phyloP scores from a whole-genome alignment of 2,888 invertebrate genomes.

The Xestia xanthographa region DNA sequence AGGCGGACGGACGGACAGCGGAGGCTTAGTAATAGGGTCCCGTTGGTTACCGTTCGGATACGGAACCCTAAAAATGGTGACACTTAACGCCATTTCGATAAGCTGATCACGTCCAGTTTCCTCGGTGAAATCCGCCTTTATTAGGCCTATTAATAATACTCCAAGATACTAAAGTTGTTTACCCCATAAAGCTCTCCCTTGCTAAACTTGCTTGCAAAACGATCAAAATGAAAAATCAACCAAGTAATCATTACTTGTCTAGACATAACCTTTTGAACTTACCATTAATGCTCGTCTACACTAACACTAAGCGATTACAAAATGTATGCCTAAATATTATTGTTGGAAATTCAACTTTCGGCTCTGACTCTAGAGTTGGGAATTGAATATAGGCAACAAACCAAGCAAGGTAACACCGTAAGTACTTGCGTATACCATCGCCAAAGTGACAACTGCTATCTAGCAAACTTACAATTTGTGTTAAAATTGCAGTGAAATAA shows the following conservation, averaged over 20 bases:
- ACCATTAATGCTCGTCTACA: constrained; percentile 32
- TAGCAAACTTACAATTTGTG: constrained; percentile 49
- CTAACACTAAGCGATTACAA: background rate
- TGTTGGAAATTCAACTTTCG: constrained; percentile 1
- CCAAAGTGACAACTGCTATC: constrained; percentile 63
- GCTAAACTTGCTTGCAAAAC: constrained; percentile 42
- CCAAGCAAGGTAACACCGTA: constrained; percentile 34
- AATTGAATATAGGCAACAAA: constrained; percentile 10
- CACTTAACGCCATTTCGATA: background rate
- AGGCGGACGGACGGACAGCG: too few species aligned
- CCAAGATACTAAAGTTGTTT: background rate
- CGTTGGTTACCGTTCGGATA: too few species aligned
- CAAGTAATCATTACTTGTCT: constrained; percentile 54
- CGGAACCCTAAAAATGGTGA: background rate
- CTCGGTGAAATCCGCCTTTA: background rate
- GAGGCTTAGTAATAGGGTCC: too few species aligned
- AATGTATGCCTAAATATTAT: background rate
- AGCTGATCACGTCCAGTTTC: background rate
- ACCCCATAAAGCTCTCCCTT: background rate
- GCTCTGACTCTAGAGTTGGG: background rate
- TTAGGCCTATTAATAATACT: background rate
- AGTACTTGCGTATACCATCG: constrained; percentile 69
- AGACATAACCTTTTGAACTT: constrained; percentile 70
- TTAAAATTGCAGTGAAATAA: constrained; percentile 39
- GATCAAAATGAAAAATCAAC: constrained; percentile 44